Conservation (phyloP, 1,140 invertebrate genomes). For the Papilio polyxenes region DNA sequence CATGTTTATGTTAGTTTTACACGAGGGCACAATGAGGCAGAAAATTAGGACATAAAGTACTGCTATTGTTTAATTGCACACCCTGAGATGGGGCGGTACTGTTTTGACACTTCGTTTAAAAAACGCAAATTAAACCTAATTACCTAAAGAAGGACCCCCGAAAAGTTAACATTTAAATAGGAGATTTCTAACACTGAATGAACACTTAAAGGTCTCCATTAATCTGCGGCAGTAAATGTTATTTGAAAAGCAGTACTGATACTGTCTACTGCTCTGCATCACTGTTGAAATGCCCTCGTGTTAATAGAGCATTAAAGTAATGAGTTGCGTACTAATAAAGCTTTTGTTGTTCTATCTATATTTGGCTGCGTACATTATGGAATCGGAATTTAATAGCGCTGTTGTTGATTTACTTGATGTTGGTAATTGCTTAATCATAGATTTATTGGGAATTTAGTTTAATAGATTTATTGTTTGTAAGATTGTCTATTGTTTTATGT, state of each 20-base stretch:
- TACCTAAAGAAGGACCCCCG: no score
- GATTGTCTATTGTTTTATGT: background rate
- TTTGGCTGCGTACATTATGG: background rate
- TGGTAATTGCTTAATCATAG: slow-evolving; percentile 1
- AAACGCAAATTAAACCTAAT: no score
- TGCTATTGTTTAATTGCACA: no score
- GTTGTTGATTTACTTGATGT: background rate
- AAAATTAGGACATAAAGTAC: no score
- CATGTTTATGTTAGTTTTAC: slow-evolving; percentile 3
- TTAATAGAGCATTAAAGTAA: background rate
- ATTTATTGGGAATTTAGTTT: background rate
- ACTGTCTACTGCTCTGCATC: background rate
- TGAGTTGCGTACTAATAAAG: slow-evolving; percentile 21
- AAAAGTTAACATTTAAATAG: no score
- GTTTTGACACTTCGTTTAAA: no score
- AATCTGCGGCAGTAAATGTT: no score
- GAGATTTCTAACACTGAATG: no score
- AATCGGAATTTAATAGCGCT: background rate
- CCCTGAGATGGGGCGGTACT: no score
- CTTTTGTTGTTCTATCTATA: slow-evolving; percentile 29
- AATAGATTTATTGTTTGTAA: background rate
- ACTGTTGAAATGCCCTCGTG: background rate
- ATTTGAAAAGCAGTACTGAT: background rate
- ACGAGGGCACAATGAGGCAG: background rate
- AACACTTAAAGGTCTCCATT: no score